Base-by-base conservation (phyloP, 2,888 invertebrate species). In the Lycia hirtaria region DNA sequence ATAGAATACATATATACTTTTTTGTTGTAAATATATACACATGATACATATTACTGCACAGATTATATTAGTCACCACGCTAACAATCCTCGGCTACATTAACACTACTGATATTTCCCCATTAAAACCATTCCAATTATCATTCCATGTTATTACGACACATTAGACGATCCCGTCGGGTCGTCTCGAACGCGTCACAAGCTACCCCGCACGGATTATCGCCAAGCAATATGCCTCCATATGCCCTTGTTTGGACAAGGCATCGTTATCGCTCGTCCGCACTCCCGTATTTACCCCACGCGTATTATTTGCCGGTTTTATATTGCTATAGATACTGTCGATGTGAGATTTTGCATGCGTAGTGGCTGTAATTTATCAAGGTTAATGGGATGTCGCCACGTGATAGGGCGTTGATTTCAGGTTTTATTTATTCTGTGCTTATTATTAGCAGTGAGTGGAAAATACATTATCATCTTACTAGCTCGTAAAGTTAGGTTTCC, bases 171-270 rank as follows among this genome's bases (percentile, higher is more conserved):
- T 49, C 52, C 52, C 44, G 43, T 48, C 35, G 45, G 64, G 64
- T 67, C 69, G 75, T 75, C 73, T 56, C 56, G 57, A 65, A 82
- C 82, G 82, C 83, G 78, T 66, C 72, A 63, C 60, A 60, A 72
- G 76, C 71, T 69, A 67, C 65, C 61, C 68, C 37, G 38, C 49
- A 56, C 64, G 82, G 83, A 83, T 83, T 81, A 83, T 75, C 78
- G 74, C 67, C 65, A 65, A 72, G 78, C 78, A 79, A 81, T 79
- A 78, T 66, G 70, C 72, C 70, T 63, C 28, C 45, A 47, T 51
- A 47, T 28, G 40, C 51, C 44, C 65, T 52, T 80, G 79, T 83
- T 80, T 80, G 77, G 67, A 74, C 76, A 77, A 71, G 73, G 71
- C 69, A 76, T 76, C 78, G 76, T 71, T 79, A 78, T 81, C 78